phyloP scores from a whole-genome alignment of 2,888 invertebrate genomes.

The Trachelus troglodyta region DNA sequence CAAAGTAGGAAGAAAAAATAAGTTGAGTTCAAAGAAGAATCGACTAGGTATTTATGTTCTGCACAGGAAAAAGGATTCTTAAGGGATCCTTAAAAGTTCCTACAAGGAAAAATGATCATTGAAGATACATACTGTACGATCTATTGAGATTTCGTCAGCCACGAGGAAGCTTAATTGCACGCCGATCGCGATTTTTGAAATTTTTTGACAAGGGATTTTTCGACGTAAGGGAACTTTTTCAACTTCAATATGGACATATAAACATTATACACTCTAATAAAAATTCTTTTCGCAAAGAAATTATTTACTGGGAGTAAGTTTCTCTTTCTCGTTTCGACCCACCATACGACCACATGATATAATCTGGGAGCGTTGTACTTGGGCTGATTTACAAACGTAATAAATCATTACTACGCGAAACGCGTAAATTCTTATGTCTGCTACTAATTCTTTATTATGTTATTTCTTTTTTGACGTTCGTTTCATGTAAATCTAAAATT shows the following conservation, averaged over 20 bases:
- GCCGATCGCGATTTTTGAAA: background rate
- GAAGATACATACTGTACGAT: background rate
- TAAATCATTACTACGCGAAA: background rate
- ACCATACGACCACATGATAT: background rate
- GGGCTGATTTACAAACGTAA: background rate
- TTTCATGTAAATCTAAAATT: background rate
- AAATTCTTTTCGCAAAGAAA: background rate
- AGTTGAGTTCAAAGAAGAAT: background rate
- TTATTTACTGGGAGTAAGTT: background rate
- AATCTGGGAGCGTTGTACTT: background rate
- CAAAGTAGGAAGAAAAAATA: background rate
- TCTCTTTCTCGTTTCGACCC: background rate
- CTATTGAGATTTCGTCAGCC: background rate
- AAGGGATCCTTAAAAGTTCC: no score
- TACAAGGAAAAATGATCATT: background rate
- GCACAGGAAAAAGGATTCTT: no score
- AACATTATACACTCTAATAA: background rate
- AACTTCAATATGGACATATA: background rate
- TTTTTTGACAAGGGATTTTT: background rate
- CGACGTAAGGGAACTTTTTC: background rate
- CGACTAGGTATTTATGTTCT: background rate
- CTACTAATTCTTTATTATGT: background rate
- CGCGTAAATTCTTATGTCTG: background rate
- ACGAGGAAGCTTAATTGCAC: background rate
- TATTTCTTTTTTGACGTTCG: background rate